Base-by-base conservation (phyloP, 2,113 vertebrate species). In the Spermophilus dauricus region DNA sequence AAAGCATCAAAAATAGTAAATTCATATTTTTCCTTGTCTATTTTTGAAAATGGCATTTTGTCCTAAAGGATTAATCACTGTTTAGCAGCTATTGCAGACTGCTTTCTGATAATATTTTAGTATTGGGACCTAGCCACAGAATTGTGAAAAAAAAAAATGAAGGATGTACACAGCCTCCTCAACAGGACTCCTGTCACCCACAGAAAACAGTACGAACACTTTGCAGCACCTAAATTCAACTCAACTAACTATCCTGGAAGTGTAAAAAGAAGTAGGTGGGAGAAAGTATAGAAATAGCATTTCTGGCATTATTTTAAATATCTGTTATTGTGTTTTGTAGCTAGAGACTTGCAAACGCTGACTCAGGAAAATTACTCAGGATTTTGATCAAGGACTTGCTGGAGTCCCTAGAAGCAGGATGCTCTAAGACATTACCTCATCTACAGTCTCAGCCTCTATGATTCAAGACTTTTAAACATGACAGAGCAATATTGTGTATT, bases 1-100 rank as follows among this genome's bases (percentile, higher is more conserved):
- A 63, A 92, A 69, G 10, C 26, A 63, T 56, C 45, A 20, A 69
- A 65, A 48, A 56, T 13, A 17, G 4, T 67, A 4, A 53, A 48
- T 17, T 61, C 18, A 65, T 42, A 9, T 28, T 73, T 65, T 67
- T 56, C 37, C 16, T 34, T 56, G 24, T 96, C 48, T 69, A 22
- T 34, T 75, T 94, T 85, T 73, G 32, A 92, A 87, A 86, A 39
- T 12, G 24, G 14, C 34, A 39, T 77, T 93, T 86, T 94, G 8
- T 18, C 22, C 48, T 39, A 58, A 83, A 88, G 70, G 37, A 88
- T n/a, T 70, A 34, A 42, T 51, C 34, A 37, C 17, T 24, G 28
- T 37, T 10, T 53, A 86, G 42, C n/a, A 86, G 32, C 18, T 75
- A 18, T 45, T 16, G 5, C 63, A 77, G 26, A 10, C 2, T 26